Evolutionary conservation across 2,888 invertebrate genomes (phyloP).

Genomic region (Troides aeacus): DNA sequence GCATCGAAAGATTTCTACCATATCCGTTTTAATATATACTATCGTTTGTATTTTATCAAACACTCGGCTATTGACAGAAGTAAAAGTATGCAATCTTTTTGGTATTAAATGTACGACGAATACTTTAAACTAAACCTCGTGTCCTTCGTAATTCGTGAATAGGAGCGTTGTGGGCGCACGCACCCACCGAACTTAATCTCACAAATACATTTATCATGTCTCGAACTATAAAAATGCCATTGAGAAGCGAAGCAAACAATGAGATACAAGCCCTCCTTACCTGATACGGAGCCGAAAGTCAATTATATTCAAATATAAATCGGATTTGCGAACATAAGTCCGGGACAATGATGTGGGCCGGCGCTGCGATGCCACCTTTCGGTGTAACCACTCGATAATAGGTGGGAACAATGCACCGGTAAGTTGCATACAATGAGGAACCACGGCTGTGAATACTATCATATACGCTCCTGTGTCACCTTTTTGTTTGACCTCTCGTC

Average conservation of each 20-base stretch:
- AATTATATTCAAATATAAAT: conserved; percentile 81
- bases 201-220: conserved; percentile 77
- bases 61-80: too few relatives aligned
- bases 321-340: conserved; percentile 79
- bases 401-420: conserved; percentile 24
- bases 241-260: conserved; percentile 74
- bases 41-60: too few relatives aligned
- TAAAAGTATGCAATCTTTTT: too few relatives aligned
- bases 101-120: not conserved
- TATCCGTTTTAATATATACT: too few relatives aligned
- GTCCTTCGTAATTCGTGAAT: conserved; percentile 17
- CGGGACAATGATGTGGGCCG: conserved; percentile 69
- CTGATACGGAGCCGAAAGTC: conserved; percentile 74
- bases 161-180: conserved; percentile 39
- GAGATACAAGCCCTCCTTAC: conserved; percentile 65
- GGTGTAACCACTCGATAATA: conserved; percentile 29
- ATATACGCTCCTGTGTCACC: conserved; percentile 12
- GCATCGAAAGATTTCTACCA: too few relatives aligned
- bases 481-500: conserved; percentile 3
- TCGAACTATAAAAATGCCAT: conserved; percentile 76
- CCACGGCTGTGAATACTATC: conserved; percentile 10
- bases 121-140: conserved; percentile 14
- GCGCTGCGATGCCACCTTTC: conserved; percentile 52
- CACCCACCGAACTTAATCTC: conserved; percentile 67
- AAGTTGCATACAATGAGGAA: conserved; percentile 24